These are phyloP conservation scores for Danionella dracula DNA, from an alignment of 2,797 vertebrate species.

Conservation along the genomic window DNA sequence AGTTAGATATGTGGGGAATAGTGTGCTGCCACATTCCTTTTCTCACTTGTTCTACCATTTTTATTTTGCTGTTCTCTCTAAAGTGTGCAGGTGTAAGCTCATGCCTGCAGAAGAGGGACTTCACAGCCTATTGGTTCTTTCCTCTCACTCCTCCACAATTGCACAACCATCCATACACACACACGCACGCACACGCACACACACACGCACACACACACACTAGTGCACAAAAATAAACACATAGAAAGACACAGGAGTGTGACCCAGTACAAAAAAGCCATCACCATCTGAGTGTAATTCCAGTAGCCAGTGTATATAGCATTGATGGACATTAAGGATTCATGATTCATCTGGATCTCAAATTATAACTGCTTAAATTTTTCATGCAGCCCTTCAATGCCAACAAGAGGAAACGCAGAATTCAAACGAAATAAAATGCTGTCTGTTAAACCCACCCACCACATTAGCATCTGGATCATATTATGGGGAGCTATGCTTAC, in stretches of 20 bases:
- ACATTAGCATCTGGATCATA: conserved; percentile 48
- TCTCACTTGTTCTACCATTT: not conserved
- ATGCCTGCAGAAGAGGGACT: not conserved
- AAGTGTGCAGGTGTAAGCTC: not conserved
- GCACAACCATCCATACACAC: not conserved
- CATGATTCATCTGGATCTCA: conserved; percentile 75
- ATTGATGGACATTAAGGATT: conserved; percentile 71
- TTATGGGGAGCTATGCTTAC: no score
- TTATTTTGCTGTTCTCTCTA: not conserved
- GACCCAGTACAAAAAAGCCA: conserved; percentile 36
- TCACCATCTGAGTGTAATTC: conserved; percentile 56
- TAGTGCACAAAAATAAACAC: not conserved
- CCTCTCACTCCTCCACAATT: not conserved
- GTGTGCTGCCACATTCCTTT: not conserved
- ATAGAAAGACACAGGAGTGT: not conserved
- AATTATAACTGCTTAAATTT: conserved; percentile 74
- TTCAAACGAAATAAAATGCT: conserved; percentile 52
- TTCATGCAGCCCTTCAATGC: conserved; percentile 60
- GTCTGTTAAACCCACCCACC: conserved; percentile 37
- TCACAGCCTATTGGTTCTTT: not conserved
- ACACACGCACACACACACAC: not conserved
- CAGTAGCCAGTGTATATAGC: conserved; percentile 51
- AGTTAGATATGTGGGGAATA: not conserved
- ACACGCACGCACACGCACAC: not conserved
- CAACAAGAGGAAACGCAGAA: conserved; percentile 52